These are phyloP conservation scores for Ormyrus pomaceus DNA, from an alignment of 2,888 invertebrate species.

Conservation along the genomic window DNA sequence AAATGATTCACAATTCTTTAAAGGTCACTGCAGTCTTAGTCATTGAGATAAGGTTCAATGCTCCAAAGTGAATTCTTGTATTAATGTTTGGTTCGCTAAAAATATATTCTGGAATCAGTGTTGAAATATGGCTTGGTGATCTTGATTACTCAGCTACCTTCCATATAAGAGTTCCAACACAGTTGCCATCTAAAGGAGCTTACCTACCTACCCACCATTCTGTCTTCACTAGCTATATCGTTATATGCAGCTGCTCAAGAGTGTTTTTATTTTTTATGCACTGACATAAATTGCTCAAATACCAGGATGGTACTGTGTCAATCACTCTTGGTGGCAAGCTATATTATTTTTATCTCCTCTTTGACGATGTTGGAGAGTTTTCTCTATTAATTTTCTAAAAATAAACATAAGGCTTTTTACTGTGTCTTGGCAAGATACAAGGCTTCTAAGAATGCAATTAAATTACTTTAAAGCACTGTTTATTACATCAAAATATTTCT, in stretches of 20 bases:
- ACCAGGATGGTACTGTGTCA: slow-evolving; percentile 59
- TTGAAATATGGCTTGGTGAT: slow-evolving; percentile 22
- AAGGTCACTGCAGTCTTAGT: background rate
- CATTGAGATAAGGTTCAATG: slow-evolving; percentile 12
- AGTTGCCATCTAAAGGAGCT: background rate
- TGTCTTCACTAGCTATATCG: slow-evolving; percentile 24
- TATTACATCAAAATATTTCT: no score
- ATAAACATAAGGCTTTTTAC: slow-evolving; percentile 62
- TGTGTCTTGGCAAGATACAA: slow-evolving; percentile 56
- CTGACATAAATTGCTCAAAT: background rate
- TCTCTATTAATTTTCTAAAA: slow-evolving; percentile 64
- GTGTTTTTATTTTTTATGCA: slow-evolving; percentile 3
- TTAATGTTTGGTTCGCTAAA: background rate
- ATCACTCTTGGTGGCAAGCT: slow-evolving; percentile 53
- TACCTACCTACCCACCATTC: slow-evolving; percentile 46
- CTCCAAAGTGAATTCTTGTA: background rate
- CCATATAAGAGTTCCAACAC: slow-evolving; percentile 24
- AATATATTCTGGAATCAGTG: slow-evolving; percentile 16
- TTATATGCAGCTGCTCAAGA: slow-evolving; percentile 35
- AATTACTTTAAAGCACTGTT: background rate
- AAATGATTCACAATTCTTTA: no score
- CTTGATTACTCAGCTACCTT: slow-evolving; percentile 39
- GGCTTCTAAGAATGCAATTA: slow-evolving; percentile 23
- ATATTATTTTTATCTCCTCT: slow-evolving; percentile 66
- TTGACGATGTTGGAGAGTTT: slow-evolving; percentile 59